phyloP scores from a whole-genome alignment of 1,140 invertebrate species.

The Melipona quadrifasciata region DNA sequence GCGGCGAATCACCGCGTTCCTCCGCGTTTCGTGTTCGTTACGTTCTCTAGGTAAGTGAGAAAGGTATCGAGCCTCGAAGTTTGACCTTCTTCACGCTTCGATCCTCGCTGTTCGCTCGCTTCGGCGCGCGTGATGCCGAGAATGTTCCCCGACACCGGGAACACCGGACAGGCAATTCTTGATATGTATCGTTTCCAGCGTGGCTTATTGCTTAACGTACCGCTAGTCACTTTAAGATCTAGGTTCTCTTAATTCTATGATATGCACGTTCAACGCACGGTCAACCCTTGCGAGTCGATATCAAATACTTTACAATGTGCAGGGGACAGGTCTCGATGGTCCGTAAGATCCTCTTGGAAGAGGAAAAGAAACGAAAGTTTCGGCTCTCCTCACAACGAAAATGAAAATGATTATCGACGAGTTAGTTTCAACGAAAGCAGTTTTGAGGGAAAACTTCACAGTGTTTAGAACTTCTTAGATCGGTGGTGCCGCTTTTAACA shows the following conservation, averaged over 20 bases:
- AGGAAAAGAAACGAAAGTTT: neutral
- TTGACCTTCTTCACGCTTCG: constrained; percentile 14
- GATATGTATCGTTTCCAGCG: constrained; percentile 74
- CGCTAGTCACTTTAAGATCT: constrained; percentile 51
- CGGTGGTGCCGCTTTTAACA: too few relatives aligned
- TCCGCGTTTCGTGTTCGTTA: neutral
- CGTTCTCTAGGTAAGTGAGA: neutral
- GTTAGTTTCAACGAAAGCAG: too few relatives aligned
- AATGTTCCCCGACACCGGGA: constrained; percentile 14
- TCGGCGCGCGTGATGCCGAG: constrained; percentile 17
- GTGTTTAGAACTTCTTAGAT: too few relatives aligned
- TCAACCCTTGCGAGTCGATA: constrained; percentile 29
- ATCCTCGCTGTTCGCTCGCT: constrained; percentile 22
- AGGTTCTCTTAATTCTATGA: constrained; percentile 48
- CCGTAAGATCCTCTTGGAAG: neutral
- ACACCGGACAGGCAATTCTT: constrained; percentile 69
- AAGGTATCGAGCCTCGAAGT: constrained; percentile 28
- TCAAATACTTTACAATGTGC: constrained; percentile 50
- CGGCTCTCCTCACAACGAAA: too few relatives aligned
- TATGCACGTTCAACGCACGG: constrained; percentile 29
- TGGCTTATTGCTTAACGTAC: constrained; percentile 67
- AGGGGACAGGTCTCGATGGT: neutral
- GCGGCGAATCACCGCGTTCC: neutral
- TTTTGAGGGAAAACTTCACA: too few relatives aligned
- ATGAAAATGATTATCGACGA: too few relatives aligned